These are phyloP conservation scores for Scrobipalpa atriplicella DNA, from an alignment of 2,888 invertebrate genomes.

Conservation along the genomic window DNA sequence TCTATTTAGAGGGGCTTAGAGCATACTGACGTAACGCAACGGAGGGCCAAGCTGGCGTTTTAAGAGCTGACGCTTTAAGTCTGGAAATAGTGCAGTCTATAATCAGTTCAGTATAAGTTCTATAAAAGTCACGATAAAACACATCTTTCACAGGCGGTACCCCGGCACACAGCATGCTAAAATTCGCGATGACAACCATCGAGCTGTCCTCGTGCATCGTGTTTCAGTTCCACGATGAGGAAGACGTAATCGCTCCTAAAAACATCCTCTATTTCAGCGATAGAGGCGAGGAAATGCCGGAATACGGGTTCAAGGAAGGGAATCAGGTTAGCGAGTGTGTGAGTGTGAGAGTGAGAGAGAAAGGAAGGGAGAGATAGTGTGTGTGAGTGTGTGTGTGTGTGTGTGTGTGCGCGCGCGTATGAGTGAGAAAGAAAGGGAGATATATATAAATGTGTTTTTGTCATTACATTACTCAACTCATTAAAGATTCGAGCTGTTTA, in stretches of 20 bases:
- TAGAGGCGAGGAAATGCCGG: slow-evolving; percentile 49
- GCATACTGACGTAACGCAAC: too few relatives aligned
- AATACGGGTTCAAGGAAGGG: slow-evolving; percentile 52
- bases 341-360: too few relatives aligned
- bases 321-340: slow-evolving; percentile 51
- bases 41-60: too few relatives aligned
- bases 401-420: too few relatives aligned
- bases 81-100: background rate
- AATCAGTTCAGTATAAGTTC: background rate
- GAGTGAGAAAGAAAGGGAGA: too few relatives aligned
- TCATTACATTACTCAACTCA: too few relatives aligned
- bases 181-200: slow-evolving; percentile 54
- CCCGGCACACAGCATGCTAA: slow-evolving; percentile 37
- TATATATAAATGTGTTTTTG: too few relatives aligned
- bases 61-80: too few relatives aligned
- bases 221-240: slow-evolving; percentile 48
- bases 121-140: background rate
- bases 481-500: too few relatives aligned
- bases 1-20: too few relatives aligned
- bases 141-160: slow-evolving; percentile 36
- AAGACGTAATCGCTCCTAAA: slow-evolving; percentile 44
- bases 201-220: slow-evolving; percentile 57
- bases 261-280: slow-evolving; percentile 52
- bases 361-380: slow-evolving; percentile 44
- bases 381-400: too few relatives aligned